A percentile compares a stretch with the other conserved stretches of the same genome.
Conservation (phyloP, 2,888 invertebrate species). For the Serrognathus titanus region DNA sequence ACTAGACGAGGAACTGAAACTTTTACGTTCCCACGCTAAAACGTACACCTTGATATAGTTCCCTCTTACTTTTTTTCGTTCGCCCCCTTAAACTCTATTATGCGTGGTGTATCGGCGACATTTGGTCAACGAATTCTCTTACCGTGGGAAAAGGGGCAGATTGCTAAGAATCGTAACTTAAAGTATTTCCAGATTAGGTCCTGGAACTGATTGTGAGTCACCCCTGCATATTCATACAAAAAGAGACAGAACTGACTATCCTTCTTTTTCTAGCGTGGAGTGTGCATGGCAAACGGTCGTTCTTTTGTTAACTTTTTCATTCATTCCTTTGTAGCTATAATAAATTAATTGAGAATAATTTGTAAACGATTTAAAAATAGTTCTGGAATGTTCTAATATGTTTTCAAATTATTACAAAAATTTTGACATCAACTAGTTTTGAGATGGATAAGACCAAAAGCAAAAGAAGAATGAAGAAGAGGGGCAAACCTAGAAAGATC, state of each 20-base stretch:
- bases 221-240: background rate
- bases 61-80: slow-evolving; percentile 19
- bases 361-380: too few species aligned
- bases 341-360: too few species aligned
- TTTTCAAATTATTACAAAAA: too few species aligned
- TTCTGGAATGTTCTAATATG: too few species aligned
- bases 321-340: too few species aligned
- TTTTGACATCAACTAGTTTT: too few species aligned
- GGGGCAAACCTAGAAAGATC: too few species aligned
- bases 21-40: slow-evolving; percentile 25
- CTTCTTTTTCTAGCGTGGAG: background rate
- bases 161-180: slow-evolving; percentile 6
- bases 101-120: slow-evolving; percentile 13
- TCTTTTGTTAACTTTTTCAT: too few species aligned
- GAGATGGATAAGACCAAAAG: too few species aligned
- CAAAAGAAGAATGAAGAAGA: too few species aligned
- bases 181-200: background rate
- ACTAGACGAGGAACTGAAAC: slow-evolving; percentile 7
- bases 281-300: slow-evolving; percentile 5
- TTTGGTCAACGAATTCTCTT: slow-evolving; percentile 16
- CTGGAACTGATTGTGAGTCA: slow-evolving; percentile 7
- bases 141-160: slow-evolving; percentile 12
- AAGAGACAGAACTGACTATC: background rate
- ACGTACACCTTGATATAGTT: slow-evolving; percentile 26
- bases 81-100: slow-evolving; percentile 5